Evolutionary conservation across 1,140 invertebrate species (phyloP).

Genomic region (Lasaia peninsularis): DNA sequence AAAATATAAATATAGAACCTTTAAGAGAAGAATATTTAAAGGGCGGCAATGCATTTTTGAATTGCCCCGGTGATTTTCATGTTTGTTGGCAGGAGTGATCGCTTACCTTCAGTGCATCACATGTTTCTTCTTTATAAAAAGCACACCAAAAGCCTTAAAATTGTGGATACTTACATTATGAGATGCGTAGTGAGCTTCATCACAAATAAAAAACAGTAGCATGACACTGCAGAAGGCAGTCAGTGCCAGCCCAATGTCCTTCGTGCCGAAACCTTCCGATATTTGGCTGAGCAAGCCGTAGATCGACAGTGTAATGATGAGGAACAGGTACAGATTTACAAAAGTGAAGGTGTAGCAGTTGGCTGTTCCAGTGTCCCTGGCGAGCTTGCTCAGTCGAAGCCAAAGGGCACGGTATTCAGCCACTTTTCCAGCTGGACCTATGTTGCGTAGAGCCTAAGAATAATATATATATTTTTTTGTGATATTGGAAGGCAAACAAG

Average conservation of each 20-base stretch:
- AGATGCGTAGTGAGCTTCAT: constrained; percentile 82
- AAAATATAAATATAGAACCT: too few relatives aligned
- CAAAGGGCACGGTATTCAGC: constrained; percentile 81
- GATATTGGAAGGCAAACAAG: too few relatives aligned
- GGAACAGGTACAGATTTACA: constrained; percentile 81
- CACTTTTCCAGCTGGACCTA: constrained; percentile 80
- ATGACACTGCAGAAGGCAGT: constrained; percentile 80
- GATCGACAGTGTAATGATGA: constrained; percentile 83
- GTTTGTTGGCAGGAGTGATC: too few relatives aligned
- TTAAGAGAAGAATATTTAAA: too few relatives aligned
- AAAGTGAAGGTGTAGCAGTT: constrained; percentile 81
- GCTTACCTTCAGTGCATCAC: neutral
- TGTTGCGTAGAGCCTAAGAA: constrained; percentile 79
- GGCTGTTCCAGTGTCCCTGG: constrained; percentile 79
- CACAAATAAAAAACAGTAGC: constrained; percentile 82
- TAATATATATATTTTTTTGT: constrained; percentile 4
- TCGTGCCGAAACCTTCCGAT: constrained; percentile 81
- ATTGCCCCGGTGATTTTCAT: too few relatives aligned
- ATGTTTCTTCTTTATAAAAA: too few relatives aligned
- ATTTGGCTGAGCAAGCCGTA: constrained; percentile 83
- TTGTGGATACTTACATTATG: constrained; percentile 69
- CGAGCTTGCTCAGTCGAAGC: constrained; percentile 81
- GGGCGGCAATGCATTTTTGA: too few relatives aligned
- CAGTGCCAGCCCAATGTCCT: constrained; percentile 81
- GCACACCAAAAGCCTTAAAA: constrained; percentile 8